Evolutionary conservation across 2,888 invertebrate species (phyloP), one percentile per base, ranked within the genome.

Genomic region (Agonopterix arenella): DNA sequence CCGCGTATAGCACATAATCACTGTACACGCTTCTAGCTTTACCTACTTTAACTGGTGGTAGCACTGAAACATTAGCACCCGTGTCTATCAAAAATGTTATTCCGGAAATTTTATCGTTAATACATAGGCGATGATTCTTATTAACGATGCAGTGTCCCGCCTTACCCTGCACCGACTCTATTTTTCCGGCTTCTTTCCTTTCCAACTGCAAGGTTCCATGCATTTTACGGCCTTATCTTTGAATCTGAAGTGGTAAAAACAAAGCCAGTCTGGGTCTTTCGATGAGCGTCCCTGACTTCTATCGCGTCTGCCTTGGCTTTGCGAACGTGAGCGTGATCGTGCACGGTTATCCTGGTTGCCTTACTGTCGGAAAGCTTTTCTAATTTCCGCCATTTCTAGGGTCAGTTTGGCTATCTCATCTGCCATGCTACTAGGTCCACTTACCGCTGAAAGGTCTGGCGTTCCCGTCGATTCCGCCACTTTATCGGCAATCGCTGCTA

Each of bases 1-100:
- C 59, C 0, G 59, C 61, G 7, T 8, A 36, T 4, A 36, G 7
- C 11, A 36, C 40, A n/a, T n/a, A 45, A 9, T 18, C 11, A 38
- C 8, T n/a, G 13, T 8, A n/a, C 9, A 7, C 9, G n/a, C n/a
- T n/a, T 3, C 2, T 11, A 3, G 1, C 10, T 38, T 38, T 1
- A 2, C 4, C 4, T 2, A 1, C 1, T 38, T 1, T 3, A 8
- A 4, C 8, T 16, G 2, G 2, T 36, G 49, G 49, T 40, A 49
- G 36, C 36, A 42, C 52, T 40, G 44, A 55, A 41, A 49, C 43
- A 16, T 42, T 43, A 49, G 44, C 44, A 4, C 18, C 44, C 4
- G 44, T 16, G 5, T 44, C 44, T 16, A 44, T 16, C 18, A 44
- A 44, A 47, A 52, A 52, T 40, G 28, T 36, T 16, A 55, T 28